These are phyloP conservation scores for Himalopsyche japonica DNA, from an alignment of 2,888 invertebrate genomes.

Conservation along the genomic window DNA sequence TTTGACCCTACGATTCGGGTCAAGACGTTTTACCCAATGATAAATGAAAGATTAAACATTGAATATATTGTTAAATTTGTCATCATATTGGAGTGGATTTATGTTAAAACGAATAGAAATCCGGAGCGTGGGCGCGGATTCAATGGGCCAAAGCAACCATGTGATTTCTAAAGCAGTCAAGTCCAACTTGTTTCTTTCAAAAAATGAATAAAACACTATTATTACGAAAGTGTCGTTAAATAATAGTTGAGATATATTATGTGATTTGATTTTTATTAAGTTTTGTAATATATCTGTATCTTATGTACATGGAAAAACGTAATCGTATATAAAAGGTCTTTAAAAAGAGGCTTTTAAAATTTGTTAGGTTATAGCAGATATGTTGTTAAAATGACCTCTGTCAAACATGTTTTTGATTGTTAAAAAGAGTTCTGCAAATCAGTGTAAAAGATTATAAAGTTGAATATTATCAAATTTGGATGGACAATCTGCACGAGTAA, in stretches of 20 bases:
- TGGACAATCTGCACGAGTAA: too few relatives aligned
- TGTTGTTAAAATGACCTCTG: too few relatives aligned
- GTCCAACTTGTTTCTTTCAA: neutral
- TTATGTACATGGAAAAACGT: neutral
- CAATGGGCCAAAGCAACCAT: neutral
- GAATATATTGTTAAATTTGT: slow-evolving; percentile 8
- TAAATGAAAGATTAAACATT: slow-evolving; percentile 12
- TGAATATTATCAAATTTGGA: too few relatives aligned
- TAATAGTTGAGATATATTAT: neutral
- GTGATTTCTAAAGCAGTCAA: neutral
- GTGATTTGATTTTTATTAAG: neutral
- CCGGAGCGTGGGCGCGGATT: neutral
- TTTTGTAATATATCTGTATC: neutral
- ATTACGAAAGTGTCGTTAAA: neutral
- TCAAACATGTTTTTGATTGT: too few relatives aligned
- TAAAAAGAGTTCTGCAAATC: too few relatives aligned
- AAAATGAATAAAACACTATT: neutral
- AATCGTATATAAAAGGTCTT: neutral
- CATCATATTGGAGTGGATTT: neutral
- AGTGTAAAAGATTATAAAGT: too few relatives aligned
- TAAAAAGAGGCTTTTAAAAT: too few relatives aligned
- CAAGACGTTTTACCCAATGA: neutral
- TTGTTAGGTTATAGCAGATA: too few relatives aligned
- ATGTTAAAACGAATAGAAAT: neutral
- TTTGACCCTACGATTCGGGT: neutral